These are phyloP conservation scores for Eupithecia vulgata DNA, from an alignment of 2,888 invertebrate species.

Conservation along the genomic window DNA sequence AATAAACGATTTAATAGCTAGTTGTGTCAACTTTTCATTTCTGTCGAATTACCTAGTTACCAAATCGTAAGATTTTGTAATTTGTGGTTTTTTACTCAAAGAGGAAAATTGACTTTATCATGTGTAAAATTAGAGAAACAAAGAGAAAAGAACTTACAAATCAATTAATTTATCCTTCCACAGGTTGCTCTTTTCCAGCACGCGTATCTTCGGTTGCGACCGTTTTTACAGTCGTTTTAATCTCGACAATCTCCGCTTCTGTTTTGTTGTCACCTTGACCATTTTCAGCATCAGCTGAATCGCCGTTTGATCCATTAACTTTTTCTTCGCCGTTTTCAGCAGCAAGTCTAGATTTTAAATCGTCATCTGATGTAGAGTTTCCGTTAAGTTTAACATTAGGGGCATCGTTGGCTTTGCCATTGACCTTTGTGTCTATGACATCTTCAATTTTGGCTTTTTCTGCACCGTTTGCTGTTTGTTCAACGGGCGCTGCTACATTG, in stretches of 20 bases:
- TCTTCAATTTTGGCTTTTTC: conserved; percentile 53
- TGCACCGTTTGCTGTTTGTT: conserved; percentile 40
- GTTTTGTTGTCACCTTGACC: conserved; percentile 70
- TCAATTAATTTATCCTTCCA: conserved; percentile 77
- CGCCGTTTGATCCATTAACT: conserved; percentile 63
- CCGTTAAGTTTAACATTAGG: conserved; percentile 65
- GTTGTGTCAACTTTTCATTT: no score
- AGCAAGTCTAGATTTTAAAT: conserved; percentile 68
- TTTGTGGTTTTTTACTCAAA: background rate
- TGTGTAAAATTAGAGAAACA: background rate
- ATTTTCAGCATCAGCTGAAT: conserved; percentile 57
- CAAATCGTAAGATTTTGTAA: background rate
- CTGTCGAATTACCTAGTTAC: background rate
- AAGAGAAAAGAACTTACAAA: background rate
- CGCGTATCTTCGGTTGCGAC: conserved; percentile 77
- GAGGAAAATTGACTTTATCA: background rate
- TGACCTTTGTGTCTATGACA: conserved; percentile 62
- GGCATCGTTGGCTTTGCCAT: conserved; percentile 71
- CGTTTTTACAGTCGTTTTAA: conserved; percentile 79
- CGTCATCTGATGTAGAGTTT: conserved; percentile 63
- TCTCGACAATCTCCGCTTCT: conserved; percentile 69
- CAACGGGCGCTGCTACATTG: no score
- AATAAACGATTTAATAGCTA: background rate
- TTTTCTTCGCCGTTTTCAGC: conserved; percentile 67
- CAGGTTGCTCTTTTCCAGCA: conserved; percentile 77